These are phyloP conservation scores for Hemiprocne comata DNA, from an alignment of 2,113 vertebrate species.

Conservation along the genomic window DNA sequence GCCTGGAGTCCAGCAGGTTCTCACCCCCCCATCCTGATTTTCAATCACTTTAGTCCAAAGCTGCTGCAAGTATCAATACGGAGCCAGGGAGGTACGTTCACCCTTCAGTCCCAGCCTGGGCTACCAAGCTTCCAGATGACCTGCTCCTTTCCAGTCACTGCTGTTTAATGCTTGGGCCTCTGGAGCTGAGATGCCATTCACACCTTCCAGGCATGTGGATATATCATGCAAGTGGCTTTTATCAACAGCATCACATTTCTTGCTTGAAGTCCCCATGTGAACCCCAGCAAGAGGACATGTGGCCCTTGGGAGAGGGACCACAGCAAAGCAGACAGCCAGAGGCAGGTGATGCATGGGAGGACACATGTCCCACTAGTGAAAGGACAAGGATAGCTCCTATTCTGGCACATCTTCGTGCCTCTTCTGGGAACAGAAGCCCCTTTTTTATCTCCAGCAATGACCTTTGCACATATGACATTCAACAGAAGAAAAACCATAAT, in stretches of 20 bases:
- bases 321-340: background rate
- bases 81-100: background rate
- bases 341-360: background rate
- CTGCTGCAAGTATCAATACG: background rate
- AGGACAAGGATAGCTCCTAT: background rate
- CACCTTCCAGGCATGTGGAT: background rate
- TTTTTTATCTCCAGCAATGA: background rate
- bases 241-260: background rate
- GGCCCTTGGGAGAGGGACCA: background rate
- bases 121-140: background rate
- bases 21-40: background rate
- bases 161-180: background rate
- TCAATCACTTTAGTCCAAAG: background rate
- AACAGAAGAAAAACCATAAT: background rate
- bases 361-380: rapidly evolving
- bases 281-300: background rate
- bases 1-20: background rate
- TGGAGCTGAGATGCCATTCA: background rate
- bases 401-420: background rate
- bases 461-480: background rate
- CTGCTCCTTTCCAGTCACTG: background rate
- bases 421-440: background rate
- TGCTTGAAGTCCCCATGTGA: background rate
- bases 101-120: background rate
- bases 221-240: background rate